Conservation (phyloP, 1,140 invertebrate genomes). For the Drosophila sucinea region DNA sequence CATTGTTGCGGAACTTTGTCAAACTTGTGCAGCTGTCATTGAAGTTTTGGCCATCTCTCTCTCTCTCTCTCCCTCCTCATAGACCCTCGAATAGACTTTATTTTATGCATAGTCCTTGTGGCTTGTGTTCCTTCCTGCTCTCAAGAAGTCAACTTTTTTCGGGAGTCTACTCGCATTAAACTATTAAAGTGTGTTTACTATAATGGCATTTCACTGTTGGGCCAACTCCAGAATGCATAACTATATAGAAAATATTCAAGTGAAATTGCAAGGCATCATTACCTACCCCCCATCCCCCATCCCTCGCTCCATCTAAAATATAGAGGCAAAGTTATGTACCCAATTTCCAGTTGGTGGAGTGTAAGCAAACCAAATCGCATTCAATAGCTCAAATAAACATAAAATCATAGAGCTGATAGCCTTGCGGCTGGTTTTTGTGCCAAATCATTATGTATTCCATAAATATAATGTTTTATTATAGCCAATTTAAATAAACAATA, state of each 20-base stretch:
- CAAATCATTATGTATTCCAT: no score
- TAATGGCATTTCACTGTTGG: constrained; percentile 43
- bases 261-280: constrained; percentile 54
- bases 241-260: constrained; percentile 51
- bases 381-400: no score
- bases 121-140: constrained; percentile 9
- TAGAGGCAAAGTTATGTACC: no score
- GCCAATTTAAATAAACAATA: no score
- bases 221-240: constrained; percentile 44
- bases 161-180: constrained; percentile 46
- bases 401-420: no score
- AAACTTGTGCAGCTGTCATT: constrained; percentile 60
- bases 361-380: no score
- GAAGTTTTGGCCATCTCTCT: constrained; percentile 38
- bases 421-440: no score
- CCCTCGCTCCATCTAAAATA: no score
- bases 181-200: constrained; percentile 67
- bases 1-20: constrained; percentile 56
- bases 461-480: no score
- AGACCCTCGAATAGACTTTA: constrained; percentile 50
- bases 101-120: constrained; percentile 24
- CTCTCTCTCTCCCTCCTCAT: constrained; percentile 5
- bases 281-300: background rate
- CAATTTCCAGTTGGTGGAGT: no score
- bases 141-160: constrained; percentile 26